Conservation (phyloP, 2,888 invertebrate genomes). For the Erebia epiphron region DNA sequence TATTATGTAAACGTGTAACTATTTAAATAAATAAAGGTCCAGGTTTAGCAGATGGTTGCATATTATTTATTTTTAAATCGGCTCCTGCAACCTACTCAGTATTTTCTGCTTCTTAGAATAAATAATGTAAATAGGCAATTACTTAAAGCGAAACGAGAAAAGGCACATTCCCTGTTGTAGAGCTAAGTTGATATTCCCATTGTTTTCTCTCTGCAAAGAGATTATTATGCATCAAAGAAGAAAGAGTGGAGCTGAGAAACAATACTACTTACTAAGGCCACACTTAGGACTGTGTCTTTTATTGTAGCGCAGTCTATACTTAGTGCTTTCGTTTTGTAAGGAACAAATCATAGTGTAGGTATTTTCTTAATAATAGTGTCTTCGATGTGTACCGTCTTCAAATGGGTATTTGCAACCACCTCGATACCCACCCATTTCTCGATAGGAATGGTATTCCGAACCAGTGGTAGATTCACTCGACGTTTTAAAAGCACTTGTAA, state of each 20-base stretch:
- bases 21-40: too few relatives aligned
- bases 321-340: not conserved
- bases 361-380: too few relatives aligned
- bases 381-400: too few relatives aligned
- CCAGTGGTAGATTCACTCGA: too few relatives aligned
- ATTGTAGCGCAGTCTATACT: not conserved
- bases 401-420: too few relatives aligned
- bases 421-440: too few relatives aligned
- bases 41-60: too few relatives aligned
- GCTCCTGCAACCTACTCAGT: too few relatives aligned
- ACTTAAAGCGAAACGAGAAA: slow-evolving; percentile 26
- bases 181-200: slow-evolving; percentile 32
- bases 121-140: slow-evolving; percentile 26
- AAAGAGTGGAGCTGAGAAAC: slow-evolving; percentile 24
- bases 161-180: slow-evolving; percentile 19
- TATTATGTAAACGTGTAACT: too few relatives aligned
- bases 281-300: slow-evolving; percentile 7
- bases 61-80: too few relatives aligned
- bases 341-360: not conserved
- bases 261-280: slow-evolving; percentile 29
- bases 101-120: not conserved
- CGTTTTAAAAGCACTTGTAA: too few relatives aligned
- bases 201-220: slow-evolving; percentile 24
- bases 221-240: slow-evolving; percentile 31
- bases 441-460: too few relatives aligned